Evolutionary conservation across 2,797 vertebrate genomes (phyloP).

Genomic region (Oophaga sylvatica): DNA sequence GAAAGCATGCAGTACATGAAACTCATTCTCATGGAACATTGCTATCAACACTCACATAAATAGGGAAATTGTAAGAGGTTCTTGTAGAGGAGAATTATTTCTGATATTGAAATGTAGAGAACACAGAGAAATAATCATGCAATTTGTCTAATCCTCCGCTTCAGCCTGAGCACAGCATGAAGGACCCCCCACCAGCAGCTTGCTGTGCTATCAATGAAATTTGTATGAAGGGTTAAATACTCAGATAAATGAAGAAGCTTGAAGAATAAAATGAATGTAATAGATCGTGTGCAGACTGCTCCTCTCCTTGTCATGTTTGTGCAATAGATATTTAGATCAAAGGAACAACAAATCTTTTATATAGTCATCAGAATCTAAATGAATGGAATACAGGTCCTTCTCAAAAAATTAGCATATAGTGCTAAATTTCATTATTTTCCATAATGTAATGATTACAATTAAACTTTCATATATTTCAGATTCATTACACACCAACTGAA

Average conservation of each 20-base stretch:
- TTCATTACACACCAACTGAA: too few species aligned
- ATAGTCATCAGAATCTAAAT: background rate
- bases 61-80: background rate
- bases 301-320: background rate
- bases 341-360: constrained; percentile 31
- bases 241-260: constrained; percentile 46
- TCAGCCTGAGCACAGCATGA: constrained; percentile 24
- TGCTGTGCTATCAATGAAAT: constrained; percentile 43
- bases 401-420: too few species aligned
- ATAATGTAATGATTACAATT: too few species aligned
- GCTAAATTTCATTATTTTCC: too few species aligned
- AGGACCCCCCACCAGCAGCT: background rate
- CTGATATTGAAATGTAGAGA: constrained; percentile 19
- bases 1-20: constrained; percentile 26
- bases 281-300: constrained; percentile 20
- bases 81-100: background rate
- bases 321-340: constrained; percentile 26
- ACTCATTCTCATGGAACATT: background rate
- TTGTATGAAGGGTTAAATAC: constrained; percentile 53
- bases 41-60: background rate
- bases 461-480: too few species aligned
- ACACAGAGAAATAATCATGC: constrained; percentile 40
- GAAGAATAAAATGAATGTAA: constrained; percentile 44
- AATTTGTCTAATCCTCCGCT: constrained; percentile 44
- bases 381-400: background rate